Conservation (phyloP, 2,113 vertebrate species). For the Platycercus adscitus region DNA sequence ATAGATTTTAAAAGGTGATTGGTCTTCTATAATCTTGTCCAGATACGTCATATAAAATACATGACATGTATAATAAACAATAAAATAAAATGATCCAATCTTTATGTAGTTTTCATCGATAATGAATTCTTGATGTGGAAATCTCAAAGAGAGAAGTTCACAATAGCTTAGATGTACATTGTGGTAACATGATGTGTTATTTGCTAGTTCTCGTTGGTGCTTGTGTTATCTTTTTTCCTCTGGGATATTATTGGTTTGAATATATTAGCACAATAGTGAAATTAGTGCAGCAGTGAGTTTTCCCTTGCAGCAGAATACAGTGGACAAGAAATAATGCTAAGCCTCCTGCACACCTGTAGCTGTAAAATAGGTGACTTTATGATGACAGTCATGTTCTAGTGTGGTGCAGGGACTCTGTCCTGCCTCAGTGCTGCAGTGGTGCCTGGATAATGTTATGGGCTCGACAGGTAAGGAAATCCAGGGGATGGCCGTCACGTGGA, state of each 20-base stretch:
- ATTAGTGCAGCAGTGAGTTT: neutral
- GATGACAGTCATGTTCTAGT: neutral
- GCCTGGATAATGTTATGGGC: neutral
- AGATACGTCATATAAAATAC: neutral
- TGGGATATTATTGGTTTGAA: neutral
- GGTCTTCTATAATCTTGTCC: neutral
- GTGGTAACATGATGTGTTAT: neutral
- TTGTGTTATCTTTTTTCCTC: neutral
- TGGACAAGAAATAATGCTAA: neutral
- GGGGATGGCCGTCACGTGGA: fast-evolving
- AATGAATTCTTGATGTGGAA: neutral
- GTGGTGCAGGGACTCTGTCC: neutral
- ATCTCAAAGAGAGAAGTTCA: neutral
- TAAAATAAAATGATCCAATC: neutral
- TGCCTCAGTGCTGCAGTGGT: fast-evolving
- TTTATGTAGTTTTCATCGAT: neutral
- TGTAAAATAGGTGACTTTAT: neutral
- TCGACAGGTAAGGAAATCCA: neutral
- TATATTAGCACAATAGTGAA: neutral
- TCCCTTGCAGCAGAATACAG: neutral
- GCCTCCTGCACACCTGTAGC: neutral
- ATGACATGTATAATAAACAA: neutral
- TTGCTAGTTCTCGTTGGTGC: neutral
- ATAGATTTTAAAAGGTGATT: neutral
- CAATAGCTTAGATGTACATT: neutral